These are phyloP conservation scores for Dasysyrphus tricinctus DNA, from an alignment of 2,888 invertebrate species.

Conservation along the genomic window DNA sequence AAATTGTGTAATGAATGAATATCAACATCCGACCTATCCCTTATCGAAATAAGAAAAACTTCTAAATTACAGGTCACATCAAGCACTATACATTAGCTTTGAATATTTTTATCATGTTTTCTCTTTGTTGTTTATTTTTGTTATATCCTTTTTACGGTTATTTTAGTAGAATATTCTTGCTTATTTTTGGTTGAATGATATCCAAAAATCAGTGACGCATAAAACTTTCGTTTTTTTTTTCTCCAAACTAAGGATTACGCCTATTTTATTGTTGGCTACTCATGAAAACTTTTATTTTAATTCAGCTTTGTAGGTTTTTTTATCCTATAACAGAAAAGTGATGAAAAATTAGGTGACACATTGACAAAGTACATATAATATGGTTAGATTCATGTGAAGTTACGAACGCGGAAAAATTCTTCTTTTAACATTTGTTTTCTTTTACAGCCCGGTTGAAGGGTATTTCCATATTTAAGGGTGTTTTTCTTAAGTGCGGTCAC, in stretches of 20 bases:
- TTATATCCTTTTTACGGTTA: conserved; percentile 15
- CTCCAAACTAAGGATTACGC: not conserved
- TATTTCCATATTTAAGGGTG: too few species aligned
- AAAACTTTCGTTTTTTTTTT: not conserved
- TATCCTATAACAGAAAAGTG: too few species aligned
- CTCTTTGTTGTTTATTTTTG: not conserved
- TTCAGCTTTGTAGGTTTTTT: not conserved
- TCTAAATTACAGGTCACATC: conserved; percentile 28
- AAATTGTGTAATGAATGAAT: conserved; percentile 17
- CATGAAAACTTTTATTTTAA: not conserved
- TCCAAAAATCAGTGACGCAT: conserved; percentile 20
- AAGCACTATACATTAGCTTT: conserved; percentile 22
- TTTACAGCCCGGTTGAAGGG: too few species aligned
- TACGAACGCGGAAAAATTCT: too few species aligned
- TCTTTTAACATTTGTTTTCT: too few species aligned
- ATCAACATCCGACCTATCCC: not conserved
- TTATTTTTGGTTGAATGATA: conserved; percentile 21
- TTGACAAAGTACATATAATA: too few species aligned
- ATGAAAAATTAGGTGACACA: too few species aligned
- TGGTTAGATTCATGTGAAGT: too few species aligned
- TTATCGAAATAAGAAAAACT: not conserved
- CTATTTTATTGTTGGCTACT: not conserved
- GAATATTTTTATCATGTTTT: not conserved
- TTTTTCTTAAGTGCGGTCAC: too few species aligned
- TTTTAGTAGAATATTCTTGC: conserved; percentile 8